Evolutionary conservation across 2,888 invertebrate species (phyloP).

Genomic region (Deilephila porcellus): DNA sequence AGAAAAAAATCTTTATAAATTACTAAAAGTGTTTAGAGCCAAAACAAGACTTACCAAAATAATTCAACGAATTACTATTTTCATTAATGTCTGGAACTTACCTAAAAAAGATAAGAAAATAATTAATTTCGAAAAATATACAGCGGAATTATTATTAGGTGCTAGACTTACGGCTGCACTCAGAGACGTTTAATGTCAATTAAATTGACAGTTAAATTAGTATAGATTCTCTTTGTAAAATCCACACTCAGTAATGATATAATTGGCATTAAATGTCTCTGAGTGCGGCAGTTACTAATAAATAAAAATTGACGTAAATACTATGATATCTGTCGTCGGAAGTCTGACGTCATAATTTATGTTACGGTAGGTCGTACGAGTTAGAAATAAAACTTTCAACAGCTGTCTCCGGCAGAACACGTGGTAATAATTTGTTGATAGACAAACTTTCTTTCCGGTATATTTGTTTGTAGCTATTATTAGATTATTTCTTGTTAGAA

Average conservation of each 20-base stretch:
- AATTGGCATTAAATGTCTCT: too few species aligned
- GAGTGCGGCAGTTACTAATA: too few species aligned
- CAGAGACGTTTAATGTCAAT: too few species aligned
- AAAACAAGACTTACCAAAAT: constrained; percentile 4
- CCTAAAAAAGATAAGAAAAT: constrained; percentile 13
- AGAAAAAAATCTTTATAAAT: too few species aligned
- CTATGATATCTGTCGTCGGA: background rate
- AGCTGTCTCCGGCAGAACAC: background rate
- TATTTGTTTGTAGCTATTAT: background rate
- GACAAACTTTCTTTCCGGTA: constrained; percentile 1
- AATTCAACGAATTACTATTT: too few species aligned
- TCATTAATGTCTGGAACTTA: background rate
- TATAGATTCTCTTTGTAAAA: too few species aligned
- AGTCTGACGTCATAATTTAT: background rate
- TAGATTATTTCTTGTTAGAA: background rate
- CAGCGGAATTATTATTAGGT: background rate
- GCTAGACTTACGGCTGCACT: too few species aligned
- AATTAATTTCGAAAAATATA: background rate
- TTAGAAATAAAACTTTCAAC: background rate
- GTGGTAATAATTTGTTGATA: constrained; percentile 5
- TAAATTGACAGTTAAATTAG: too few species aligned
- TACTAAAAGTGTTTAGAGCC: background rate
- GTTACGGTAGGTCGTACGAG: background rate
- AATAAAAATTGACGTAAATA: too few species aligned
- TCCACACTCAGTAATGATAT: too few species aligned